These are phyloP conservation scores for Hydrocynus forskahlii DNA, from an alignment of 2,797 vertebrate species.

Conservation along the genomic window DNA sequence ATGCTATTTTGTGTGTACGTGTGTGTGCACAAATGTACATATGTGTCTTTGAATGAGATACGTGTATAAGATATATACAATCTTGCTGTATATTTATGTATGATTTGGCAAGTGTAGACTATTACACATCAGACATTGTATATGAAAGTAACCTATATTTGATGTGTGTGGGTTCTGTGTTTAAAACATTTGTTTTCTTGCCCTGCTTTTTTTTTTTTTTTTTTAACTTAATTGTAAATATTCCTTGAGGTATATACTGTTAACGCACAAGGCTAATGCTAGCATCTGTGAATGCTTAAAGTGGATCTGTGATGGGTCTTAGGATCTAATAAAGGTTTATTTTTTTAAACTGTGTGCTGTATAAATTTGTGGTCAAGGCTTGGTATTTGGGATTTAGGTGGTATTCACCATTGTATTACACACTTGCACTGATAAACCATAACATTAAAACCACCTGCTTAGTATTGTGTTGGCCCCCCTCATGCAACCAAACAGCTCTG, in stretches of 20 bases:
- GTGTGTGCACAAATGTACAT: conserved; percentile 30
- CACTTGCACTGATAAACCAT: too few species aligned
- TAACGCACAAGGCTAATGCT: conserved; percentile 63
- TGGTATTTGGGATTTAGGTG: too few species aligned
- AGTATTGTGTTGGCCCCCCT: too few species aligned
- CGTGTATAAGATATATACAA: conserved; percentile 53
- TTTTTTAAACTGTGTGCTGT: conserved; percentile 66
- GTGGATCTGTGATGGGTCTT: conserved; percentile 58
- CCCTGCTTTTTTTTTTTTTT: conserved; percentile 27
- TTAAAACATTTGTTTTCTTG: conserved; percentile 28
- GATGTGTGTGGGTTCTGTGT: conserved; percentile 45
- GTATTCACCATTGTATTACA: too few species aligned
- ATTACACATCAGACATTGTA: conserved; percentile 50
- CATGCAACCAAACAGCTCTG: too few species aligned
- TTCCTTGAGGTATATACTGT: conserved; percentile 65
- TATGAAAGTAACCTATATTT: conserved; percentile 53
- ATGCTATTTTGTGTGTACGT: conserved; percentile 42
- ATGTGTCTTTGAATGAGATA: conserved; percentile 33
- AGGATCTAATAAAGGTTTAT: conserved; percentile 71
- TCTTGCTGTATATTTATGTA: conserved; percentile 48
- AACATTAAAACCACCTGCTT: too few species aligned
- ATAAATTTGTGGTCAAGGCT: not conserved
- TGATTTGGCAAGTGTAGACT: conserved; percentile 57
- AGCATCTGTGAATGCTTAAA: conserved; percentile 68
- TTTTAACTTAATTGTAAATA: conserved; percentile 56